Evolutionary conservation across 1,140 invertebrate genomes (phyloP), one percentile per base, ranked within the genome.

Genomic region (Plutomurus gul): DNA sequence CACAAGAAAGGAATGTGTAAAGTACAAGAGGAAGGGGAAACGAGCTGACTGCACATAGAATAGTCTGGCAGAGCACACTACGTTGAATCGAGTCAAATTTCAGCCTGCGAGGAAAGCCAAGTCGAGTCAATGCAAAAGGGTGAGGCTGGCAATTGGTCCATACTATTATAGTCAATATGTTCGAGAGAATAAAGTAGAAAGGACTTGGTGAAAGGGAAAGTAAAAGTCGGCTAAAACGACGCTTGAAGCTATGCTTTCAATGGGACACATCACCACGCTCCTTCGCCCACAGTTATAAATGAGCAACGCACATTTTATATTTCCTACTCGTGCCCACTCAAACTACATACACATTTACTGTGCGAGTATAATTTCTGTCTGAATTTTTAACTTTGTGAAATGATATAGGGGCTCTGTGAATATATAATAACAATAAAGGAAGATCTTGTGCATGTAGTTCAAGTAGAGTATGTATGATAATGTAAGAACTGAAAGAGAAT

Each of bases 101-200:
- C 36, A 46, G 70, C 70, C 70, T 22, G 16, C 16, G 36, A 40
- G 36, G 33, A 39, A 47, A 72, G 70, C 40, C 37, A 39, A 33
- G 27, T 11, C 8, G 49, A 74, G 72, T 46, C 72, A 74, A 74
- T 18, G 47, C 16, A 6, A 10, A 5, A 7, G 7, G 7, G 56
- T 65, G 56, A 27, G 56, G 56, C 56, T 36, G 13, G 56, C 30
- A 65, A 65, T 65, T 65, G 56, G 30, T 33, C 27, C 27, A 65
- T 11, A 65, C 51, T 56, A 36, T 65, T 36, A 60, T 60, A 60
- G 51, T 65, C 56, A 65, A 65, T 65, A 65, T 65, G 56, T 36
- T 65, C n/a, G 13, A 36, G 56, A 36, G 56, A 5, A 33, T 65
- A 65, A 65, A 56, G 56, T 20, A 71, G 36, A 39, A 70, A 36